Base-by-base conservation (phyloP, 30 jellyfish, hydroid and myxozoan species). In the Aurelia sp. region DNA sequence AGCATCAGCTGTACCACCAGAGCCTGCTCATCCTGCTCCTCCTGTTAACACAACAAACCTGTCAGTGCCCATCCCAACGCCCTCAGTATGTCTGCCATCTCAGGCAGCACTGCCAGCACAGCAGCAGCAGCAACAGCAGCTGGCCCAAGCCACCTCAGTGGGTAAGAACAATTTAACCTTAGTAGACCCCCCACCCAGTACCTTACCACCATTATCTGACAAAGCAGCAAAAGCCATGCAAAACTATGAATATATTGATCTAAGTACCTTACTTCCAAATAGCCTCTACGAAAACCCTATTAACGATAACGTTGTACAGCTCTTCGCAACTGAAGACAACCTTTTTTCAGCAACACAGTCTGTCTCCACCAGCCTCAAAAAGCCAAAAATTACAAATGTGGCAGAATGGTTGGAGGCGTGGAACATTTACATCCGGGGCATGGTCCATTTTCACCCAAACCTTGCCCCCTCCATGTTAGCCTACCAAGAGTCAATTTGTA, bases 361-460 rank as follows among this genome's bases (percentile, higher is more conserved):
- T 20, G 57, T 68, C 59, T 68, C 80, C 60, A 33, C 57, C 57
- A 33, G 80, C n/a, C 59, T 22, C 59, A 33, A 19, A 33, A 68
- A 68, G 59, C 80, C 57, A 68, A 68, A 22, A 33, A 33, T 68
- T 8, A 68, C 57, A 1, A 68, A 18, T 4, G 3, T 4, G 60
- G 57, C 80, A 22, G 59, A 22, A 35, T 68, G 80, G 80, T 5
- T 68, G 15, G 80, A 68, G 80, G 80, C 80, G 2, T 68, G 80
- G 80, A 68, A 68, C 35, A 68, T 68, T 11, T 68, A 19, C 80
- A 33, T 68, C 57, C 57, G 59, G 80, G 59, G 60, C 16, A 68
- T 68, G 80, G 80, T 68, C 2, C 80, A 68, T 11, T 68, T 68
- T 20, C 80, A 68, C 59, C 80, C 80, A 15, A 33, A 33, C 60